Percentiles rank a stretch among this genome's conserved stretches.
phyloP scores from a whole-genome alignment of 2,113 vertebrate genomes.

The Rhipidura dahli region DNA sequence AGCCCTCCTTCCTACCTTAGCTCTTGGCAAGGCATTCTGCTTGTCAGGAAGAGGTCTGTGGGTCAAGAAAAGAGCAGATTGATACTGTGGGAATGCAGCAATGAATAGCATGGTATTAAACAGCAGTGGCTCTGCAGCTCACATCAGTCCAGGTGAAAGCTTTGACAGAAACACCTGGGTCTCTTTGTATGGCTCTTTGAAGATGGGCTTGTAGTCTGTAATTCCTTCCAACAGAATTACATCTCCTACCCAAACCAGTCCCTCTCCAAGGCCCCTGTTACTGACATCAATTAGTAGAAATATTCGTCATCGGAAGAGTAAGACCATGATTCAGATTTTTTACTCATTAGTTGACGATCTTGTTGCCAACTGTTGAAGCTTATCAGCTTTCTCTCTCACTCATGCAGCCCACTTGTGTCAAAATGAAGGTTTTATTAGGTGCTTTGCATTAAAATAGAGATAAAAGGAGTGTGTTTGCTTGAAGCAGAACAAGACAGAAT shows the following conservation, averaged over 20 bases:
- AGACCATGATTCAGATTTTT: slow-evolving; percentile 25
- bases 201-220: not conserved
- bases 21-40: accelerated
- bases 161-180: not conserved
- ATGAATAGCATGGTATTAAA: not conserved
- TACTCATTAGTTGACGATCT: slow-evolving; percentile 23
- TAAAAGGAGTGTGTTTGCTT: slow-evolving; percentile 21
- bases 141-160: not conserved
- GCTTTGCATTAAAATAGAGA: slow-evolving; percentile 39
- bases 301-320: not conserved
- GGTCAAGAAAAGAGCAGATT: not conserved
- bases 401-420: slow-evolving; percentile 19
- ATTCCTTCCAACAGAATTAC: not conserved
- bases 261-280: not conserved
- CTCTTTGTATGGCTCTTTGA: not conserved
- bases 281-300: not conserved
- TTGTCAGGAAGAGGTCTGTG: not conserved
- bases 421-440: slow-evolving; percentile 42
- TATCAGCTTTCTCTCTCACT: slow-evolving; percentile 2
- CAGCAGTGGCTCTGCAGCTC: not conserved
- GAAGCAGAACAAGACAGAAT: slow-evolving; percentile 5
- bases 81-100: not conserved
- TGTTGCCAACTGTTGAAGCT: slow-evolving; percentile 20
- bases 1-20: not conserved
- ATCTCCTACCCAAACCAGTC: not conserved